These are phyloP conservation scores for Otocyon megalotis DNA, from an alignment of 2,113 vertebrate species.

Conservation along the genomic window DNA sequence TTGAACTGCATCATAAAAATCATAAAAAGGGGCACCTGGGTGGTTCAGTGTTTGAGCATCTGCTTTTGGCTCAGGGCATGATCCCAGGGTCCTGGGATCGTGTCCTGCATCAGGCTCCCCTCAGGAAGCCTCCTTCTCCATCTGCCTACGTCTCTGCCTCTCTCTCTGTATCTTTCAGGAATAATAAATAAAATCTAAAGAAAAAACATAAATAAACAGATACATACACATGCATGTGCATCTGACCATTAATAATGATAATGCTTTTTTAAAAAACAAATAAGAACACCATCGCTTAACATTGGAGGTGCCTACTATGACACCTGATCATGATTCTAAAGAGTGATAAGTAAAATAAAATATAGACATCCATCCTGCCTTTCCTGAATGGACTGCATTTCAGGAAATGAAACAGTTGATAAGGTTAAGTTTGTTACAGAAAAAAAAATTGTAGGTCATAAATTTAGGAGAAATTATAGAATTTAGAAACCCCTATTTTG, in stretches of 20 bases:
- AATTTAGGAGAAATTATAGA: too few species aligned
- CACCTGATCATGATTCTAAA: background rate
- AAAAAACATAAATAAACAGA: background rate
- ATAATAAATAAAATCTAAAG: too few species aligned
- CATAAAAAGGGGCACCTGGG: too few species aligned
- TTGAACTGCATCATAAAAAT: background rate
- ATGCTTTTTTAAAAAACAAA: background rate
- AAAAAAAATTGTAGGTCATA: background rate
- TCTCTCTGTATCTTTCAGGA: too few species aligned
- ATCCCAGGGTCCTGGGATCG: too few species aligned
- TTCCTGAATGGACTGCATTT: background rate
- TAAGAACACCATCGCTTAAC: background rate
- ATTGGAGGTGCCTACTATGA: background rate
- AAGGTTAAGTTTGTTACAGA: background rate
- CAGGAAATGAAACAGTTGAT: background rate
- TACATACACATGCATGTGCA: background rate
- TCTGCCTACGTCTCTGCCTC: too few species aligned
- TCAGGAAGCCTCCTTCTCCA: too few species aligned
- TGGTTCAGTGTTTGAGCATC: too few species aligned
- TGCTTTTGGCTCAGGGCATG: too few species aligned
- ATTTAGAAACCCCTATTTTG: background rate
- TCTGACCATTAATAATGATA: background rate
- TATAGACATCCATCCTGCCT: background rate
- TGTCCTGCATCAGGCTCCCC: too few species aligned
- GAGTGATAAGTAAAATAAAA: background rate